Percentiles rank a stretch among this genome's conserved stretches.
phyloP scores from a whole-genome alignment of 2,113 vertebrate genomes.

The Xiphias gladius region DNA sequence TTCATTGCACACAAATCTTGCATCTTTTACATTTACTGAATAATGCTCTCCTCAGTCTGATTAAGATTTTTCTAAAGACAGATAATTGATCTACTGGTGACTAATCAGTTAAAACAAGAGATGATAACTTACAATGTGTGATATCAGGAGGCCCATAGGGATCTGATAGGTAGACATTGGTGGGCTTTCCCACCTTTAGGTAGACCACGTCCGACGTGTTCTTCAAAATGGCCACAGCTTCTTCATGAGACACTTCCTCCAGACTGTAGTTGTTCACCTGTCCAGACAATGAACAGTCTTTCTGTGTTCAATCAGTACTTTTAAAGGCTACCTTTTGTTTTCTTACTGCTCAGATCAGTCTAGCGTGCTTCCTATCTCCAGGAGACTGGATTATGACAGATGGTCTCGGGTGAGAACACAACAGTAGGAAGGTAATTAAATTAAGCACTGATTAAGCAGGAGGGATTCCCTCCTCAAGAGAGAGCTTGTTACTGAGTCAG shows the following conservation, averaged over 20 bases:
- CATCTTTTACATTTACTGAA: background rate
- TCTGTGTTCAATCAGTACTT: background rate
- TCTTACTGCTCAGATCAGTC: constrained; percentile 4
- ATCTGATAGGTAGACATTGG: constrained; percentile 96
- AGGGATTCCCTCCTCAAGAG: constrained; percentile 22
- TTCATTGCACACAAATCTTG: background rate
- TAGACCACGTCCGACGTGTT: constrained; percentile 97
- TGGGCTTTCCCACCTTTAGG: constrained; percentile 96
- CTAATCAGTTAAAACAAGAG: constrained; percentile 23
- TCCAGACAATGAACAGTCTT: constrained; percentile 21
- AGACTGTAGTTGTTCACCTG: constrained; percentile 98
- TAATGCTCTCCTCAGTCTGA: background rate
- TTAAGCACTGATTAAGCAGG: constrained; percentile 58
- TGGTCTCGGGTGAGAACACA: constrained; percentile 50
- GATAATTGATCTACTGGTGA: background rate
- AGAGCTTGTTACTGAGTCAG: background rate
- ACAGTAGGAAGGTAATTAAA: constrained; percentile 62
- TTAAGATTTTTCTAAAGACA: background rate
- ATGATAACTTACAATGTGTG: constrained; percentile 91
- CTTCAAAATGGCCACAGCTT: constrained; percentile 97
- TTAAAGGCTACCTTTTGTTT: constrained; percentile 5
- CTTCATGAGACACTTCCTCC: constrained; percentile 98
- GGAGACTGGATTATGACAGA: constrained; percentile 64
- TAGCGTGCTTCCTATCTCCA: background rate
- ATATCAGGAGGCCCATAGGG: constrained; percentile 97